Evolutionary conservation across 2,888 invertebrate species (phyloP).

Genomic region (Gymnosoma rotundatum): DNA sequence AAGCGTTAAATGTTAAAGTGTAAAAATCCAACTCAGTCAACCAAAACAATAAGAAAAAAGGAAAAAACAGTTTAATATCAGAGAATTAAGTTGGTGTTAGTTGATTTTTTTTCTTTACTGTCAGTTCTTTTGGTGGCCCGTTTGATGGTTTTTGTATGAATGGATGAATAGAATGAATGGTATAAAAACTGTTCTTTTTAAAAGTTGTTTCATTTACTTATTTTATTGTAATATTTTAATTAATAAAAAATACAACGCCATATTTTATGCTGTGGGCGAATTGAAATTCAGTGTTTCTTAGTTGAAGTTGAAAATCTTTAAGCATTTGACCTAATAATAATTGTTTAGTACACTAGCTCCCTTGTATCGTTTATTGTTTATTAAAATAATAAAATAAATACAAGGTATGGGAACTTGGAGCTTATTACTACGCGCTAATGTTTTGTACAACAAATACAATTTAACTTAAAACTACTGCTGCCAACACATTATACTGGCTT

Average conservation of each 20-base stretch:
- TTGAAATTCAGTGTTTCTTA: background rate
- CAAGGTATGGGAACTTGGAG: too few relatives aligned
- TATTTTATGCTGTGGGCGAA: conserved; percentile 48
- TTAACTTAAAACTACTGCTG: too few relatives aligned
- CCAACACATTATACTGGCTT: too few relatives aligned
- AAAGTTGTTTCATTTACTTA: conserved; percentile 22
- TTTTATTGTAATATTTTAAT: conserved; percentile 13
- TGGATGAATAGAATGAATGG: conserved; percentile 27
- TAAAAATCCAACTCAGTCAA: conserved; percentile 62
- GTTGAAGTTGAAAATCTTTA: too few relatives aligned
- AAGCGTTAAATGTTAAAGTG: conserved; percentile 70
- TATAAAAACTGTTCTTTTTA: conserved; percentile 27
- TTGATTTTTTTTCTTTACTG: conserved; percentile 9
- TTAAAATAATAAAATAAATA: too few relatives aligned
- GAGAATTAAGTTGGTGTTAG: conserved; percentile 21
- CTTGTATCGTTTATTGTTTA: too few relatives aligned
- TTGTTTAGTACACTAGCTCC: too few relatives aligned
- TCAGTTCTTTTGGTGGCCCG: conserved; percentile 27
- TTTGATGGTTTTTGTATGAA: conserved; percentile 19
- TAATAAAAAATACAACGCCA: conserved; percentile 8
- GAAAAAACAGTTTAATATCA: conserved; percentile 11
- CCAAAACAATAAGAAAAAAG: conserved; percentile 26
- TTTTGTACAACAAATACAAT: too few relatives aligned
- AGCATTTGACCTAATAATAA: too few relatives aligned
- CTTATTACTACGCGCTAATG: too few relatives aligned